Base-by-base conservation (phyloP, 2,797 vertebrate genomes). In the Enteromius unitaeniatus region DNA sequence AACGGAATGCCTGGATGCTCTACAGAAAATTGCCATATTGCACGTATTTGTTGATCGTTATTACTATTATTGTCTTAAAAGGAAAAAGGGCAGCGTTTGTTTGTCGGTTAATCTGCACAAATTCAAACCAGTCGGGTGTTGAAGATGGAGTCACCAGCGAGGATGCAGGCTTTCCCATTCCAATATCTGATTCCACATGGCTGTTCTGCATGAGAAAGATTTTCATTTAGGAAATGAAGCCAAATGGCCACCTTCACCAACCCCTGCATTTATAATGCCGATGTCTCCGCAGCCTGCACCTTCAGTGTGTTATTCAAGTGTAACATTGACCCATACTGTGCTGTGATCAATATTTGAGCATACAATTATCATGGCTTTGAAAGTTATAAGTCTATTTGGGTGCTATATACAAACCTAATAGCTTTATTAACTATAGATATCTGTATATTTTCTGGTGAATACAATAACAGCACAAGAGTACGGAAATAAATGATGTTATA, bases 161-260 rank as follows among this genome's bases (percentile, higher is more conserved):
- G 87, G 89, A 91, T 90, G 91, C 90, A 91, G 87, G 91, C 89
- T 90, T 91, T 88, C 81, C 88, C 72, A 91, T 93, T 94, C 93
- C 93, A 94, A 94, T 94, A 92, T 94, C 86, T 89, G 90, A 92
- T 93, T 93, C 92, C 91, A 87, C 88, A 85, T 89, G 90, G 90
- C 87, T 91, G 93, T 95, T 95, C 93, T 95, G 93, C 93, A 92
- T 94, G 93, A 93, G 92, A 90, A 92, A 90, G 92, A 90, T 93
- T 90, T 90, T 91, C 92, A 93, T 94, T 95, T 92, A 89, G 86
- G 75, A 85, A 85, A 89, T 81, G 55, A 87, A 84, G 80, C 60
- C 86, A 85, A 89, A 89, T 87, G 88, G 85, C 85, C 70, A 55
- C 80, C 85, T 82, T 73, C 62, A 34, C 40, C 53, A 45, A 37